Conservation (phyloP, 2,113 vertebrate species). For the Seriola dumerili region DNA sequence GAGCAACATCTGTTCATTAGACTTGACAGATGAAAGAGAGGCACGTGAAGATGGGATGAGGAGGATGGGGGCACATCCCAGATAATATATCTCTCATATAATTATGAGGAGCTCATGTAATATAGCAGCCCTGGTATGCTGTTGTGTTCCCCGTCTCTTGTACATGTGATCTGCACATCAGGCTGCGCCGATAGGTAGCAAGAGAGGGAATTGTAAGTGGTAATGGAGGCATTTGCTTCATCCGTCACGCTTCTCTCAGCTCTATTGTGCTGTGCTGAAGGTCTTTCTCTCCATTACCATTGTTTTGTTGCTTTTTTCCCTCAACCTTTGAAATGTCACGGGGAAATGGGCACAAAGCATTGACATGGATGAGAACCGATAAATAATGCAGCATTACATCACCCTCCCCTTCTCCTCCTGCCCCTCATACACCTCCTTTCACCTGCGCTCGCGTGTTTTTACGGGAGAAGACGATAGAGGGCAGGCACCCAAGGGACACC, state of each 20-base stretch:
- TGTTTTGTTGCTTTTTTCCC: constrained; percentile 70
- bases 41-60: constrained; percentile 53
- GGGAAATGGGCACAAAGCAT: constrained; percentile 72
- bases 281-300: constrained; percentile 74
- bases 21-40: constrained; percentile 83
- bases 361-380: constrained; percentile 74
- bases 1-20: constrained; percentile 88
- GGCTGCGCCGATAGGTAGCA: constrained; percentile 49
- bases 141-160: constrained; percentile 41
- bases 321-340: constrained; percentile 79
- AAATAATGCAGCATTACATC: constrained; percentile 78
- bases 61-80: constrained; percentile 38
- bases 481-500: constrained; percentile 21
- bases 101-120: constrained; percentile 42
- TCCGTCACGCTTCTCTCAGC: constrained; percentile 67
- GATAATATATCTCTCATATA: constrained; percentile 51
- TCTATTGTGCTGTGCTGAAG: constrained; percentile 69
- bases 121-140: background rate
- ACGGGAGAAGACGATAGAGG: constrained; percentile 43
- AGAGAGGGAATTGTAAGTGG: constrained; percentile 42
- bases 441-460: constrained; percentile 35
- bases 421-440: constrained; percentile 22
- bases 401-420: constrained; percentile 12
- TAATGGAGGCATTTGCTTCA: constrained; percentile 77
- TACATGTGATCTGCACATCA: constrained; percentile 50